These are phyloP conservation scores for Byasa hedistus DNA, from an alignment of 2,888 invertebrate genomes.

Conservation along the genomic window DNA sequence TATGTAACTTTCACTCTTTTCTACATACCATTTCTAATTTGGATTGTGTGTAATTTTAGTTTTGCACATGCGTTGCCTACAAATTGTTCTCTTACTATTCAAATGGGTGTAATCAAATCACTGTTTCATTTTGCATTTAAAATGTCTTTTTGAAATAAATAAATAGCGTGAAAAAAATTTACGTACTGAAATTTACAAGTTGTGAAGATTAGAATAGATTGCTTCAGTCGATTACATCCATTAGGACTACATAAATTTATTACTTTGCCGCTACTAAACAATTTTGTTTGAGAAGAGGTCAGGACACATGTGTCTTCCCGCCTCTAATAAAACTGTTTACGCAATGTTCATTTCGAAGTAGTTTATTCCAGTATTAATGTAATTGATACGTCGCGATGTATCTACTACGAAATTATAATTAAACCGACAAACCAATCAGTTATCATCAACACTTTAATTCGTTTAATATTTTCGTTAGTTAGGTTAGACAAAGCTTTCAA, in stretches of 20 bases:
- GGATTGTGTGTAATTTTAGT: constrained; percentile 13
- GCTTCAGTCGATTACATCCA: constrained; percentile 3
- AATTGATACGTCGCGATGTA: not conserved
- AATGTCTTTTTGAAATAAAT: not conserved
- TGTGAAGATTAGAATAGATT: not conserved
- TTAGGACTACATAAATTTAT: constrained; percentile 6
- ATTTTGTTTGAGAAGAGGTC: constrained; percentile 3
- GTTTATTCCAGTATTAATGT: not conserved
- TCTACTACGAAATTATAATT: not conserved
- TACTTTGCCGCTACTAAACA: constrained; percentile 1
- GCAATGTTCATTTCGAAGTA: constrained; percentile 36
- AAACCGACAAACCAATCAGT: not conserved
- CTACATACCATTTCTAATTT: constrained; percentile 23
- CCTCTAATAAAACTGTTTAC: constrained; percentile 13
- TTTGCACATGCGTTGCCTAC: constrained; percentile 16
- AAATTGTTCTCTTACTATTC: constrained; percentile 14
- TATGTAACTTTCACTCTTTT: constrained; percentile 28
- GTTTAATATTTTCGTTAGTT: too few species aligned
- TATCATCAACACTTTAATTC: too few species aligned
- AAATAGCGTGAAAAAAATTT: not conserved
- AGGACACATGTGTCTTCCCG: constrained; percentile 12
- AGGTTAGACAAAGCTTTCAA: not conserved
- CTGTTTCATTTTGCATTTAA: not conserved
- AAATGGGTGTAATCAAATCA: not conserved
- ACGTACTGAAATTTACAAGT: not conserved